Conservation (phyloP, 1,140 invertebrate genomes). For the Drosophila triauraria region DNA sequence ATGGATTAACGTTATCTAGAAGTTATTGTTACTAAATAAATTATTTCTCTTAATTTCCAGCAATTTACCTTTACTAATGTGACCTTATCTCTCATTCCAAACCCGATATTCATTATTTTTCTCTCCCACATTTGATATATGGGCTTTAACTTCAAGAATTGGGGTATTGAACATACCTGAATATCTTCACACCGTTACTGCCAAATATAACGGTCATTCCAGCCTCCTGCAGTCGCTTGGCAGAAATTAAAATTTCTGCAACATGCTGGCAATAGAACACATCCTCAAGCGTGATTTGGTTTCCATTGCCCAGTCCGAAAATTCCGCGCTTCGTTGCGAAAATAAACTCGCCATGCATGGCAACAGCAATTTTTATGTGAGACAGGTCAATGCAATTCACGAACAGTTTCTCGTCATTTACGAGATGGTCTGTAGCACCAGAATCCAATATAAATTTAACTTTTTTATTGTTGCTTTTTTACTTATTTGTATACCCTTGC, state of each 20-base stretch:
- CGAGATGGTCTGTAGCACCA: slow-evolving; percentile 11
- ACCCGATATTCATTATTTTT: slow-evolving; percentile 26
- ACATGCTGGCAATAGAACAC: slow-evolving; percentile 16
- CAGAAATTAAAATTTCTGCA: slow-evolving; percentile 28
- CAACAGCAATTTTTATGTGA: slow-evolving; percentile 17
- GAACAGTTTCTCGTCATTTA: slow-evolving; percentile 6
- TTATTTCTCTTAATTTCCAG: slow-evolving; percentile 67
- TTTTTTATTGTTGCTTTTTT: too few relatives aligned
- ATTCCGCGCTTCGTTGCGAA: slow-evolving; percentile 24
- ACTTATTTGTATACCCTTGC: too few relatives aligned
- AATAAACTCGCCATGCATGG: slow-evolving; percentile 8
- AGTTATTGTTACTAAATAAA: slow-evolving; percentile 69
- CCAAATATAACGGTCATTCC: slow-evolving; percentile 18
- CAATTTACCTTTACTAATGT: slow-evolving; percentile 75
- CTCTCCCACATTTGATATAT: slow-evolving; percentile 2
- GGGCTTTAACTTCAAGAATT: slow-evolving; percentile 7
- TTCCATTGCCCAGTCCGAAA: slow-evolving; percentile 11
- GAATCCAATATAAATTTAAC: not conserved
- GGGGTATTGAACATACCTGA: slow-evolving; percentile 20
- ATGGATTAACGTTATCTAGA: slow-evolving; percentile 54
- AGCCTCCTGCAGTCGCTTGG: slow-evolving; percentile 19
- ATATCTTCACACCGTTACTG: slow-evolving; percentile 6
- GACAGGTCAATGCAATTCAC: not conserved
- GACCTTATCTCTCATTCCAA: slow-evolving; percentile 79
- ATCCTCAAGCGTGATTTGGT: slow-evolving; percentile 25